Evolutionary conservation across 2,113 vertebrate species (phyloP), one percentile per base, ranked within the genome.

Genomic region (Callipepla californica): DNA sequence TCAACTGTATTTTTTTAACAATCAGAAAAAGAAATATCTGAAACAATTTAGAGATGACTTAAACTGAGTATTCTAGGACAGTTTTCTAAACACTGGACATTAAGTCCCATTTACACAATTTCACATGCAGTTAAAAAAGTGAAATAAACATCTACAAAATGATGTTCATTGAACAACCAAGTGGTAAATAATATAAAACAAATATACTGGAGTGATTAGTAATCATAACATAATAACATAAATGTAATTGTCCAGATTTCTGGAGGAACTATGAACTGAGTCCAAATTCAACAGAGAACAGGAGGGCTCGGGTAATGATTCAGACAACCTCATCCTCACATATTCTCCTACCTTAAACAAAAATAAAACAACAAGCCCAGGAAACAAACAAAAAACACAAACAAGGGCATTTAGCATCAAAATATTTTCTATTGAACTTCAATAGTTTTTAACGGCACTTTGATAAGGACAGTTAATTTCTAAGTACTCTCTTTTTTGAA

Each of bases 131-230:
- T 40, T 81, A 85, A 85, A 77, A 59, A 93, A 66, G 8, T 11
- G 73, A 88, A 76, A 4, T 2, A 82, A 79, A 32, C 38, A 55
- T 16, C 19, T 61, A 17, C 42, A 42, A 18, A 63, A 59, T 72
- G 15, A 26, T 1, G 1, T 2, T 87, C 0, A 2, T 61, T 42
- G 58, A 83, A 80, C 6, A 66, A 36, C 2, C 5, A 77, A 66
- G 22, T 4, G 5, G 1, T 2, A 73, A 65, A 38, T 7, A 42
- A 12, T 32, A n/a, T 22, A 34, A 73, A 80, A 51, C 9, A 2
- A 59, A 34, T 7, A 61, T 2, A 8, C 34, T 61, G 40, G 68
- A 34, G 4, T 57, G 38, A 34, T 57, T 86, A 80, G 36, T 11
- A 55, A 12, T 15, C 19, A 23, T 51, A 51, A 15, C 7, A 51